Evolutionary conservation across 2,113 vertebrate species (phyloP).

Genomic region (Circaetus cinerascens): DNA sequence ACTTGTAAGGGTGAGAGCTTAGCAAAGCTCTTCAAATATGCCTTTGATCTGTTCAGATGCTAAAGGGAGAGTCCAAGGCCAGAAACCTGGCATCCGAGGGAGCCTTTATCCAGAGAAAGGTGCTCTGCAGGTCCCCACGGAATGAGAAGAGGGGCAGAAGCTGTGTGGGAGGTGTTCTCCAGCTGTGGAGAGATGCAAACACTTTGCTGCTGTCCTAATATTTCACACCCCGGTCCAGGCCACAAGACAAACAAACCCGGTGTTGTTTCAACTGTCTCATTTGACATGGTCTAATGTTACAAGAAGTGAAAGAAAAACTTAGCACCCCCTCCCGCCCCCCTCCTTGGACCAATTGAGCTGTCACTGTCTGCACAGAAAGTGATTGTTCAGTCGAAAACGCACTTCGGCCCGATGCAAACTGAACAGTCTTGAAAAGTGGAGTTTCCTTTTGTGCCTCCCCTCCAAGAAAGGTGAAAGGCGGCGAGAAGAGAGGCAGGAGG

Average conservation of each 20-base stretch:
- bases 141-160: background rate
- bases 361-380: constrained; percentile 46
- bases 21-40: background rate
- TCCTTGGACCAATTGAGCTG: constrained; percentile 44
- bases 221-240: background rate
- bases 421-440: constrained; percentile 7
- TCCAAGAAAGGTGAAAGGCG: background rate
- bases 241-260: background rate
- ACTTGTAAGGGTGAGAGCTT: background rate
- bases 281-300: constrained; percentile 22
- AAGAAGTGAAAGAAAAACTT: constrained; percentile 46
- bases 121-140: background rate
- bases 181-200: background rate
- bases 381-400: constrained; percentile 36
- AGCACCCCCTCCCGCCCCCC: background rate
- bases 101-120: background rate
- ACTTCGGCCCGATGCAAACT: background rate
- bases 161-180: background rate
- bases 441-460: constrained; percentile 26
- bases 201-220: background rate
- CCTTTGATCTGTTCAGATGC: constrained; percentile 6
- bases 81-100: background rate
- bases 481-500: background rate
- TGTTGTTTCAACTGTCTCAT: constrained; percentile 31
- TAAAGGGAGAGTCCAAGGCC: background rate